Conservation (phyloP, 2,113 vertebrate species). For the Pituophis catenifer region DNA sequence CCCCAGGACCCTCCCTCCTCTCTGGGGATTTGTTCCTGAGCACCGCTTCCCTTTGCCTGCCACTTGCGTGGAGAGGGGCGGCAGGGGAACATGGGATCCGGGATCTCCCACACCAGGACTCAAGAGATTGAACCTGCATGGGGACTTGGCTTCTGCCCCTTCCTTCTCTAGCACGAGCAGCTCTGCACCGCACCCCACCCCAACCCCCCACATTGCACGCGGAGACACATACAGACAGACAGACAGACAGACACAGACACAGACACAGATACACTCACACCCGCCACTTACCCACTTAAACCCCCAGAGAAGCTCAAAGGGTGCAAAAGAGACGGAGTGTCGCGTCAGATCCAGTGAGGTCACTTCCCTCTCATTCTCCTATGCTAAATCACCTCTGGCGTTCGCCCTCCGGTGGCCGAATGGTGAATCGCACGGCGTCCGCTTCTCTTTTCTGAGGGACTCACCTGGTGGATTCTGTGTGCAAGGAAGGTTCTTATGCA, state of each 20-base stretch:
- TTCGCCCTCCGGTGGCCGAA: neutral
- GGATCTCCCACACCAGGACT: neutral
- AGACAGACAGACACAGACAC: no score
- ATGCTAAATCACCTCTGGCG: no score
- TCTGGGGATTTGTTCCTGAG: neutral
- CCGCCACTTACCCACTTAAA: neutral
- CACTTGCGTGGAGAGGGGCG: neutral
- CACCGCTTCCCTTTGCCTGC: neutral
- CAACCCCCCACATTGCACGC: accelerated
- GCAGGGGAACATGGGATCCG: neutral
- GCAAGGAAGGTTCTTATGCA: no score
- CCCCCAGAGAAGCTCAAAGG: neutral
- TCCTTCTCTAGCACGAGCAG: neutral
- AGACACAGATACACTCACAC: no score
- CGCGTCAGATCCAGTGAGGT: neutral
- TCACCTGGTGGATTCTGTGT: no score
- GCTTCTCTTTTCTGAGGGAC: no score
- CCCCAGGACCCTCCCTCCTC: neutral
- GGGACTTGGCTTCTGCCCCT: neutral
- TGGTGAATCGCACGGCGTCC: no score
- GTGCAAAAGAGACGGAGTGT: neutral
- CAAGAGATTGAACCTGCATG: neutral
- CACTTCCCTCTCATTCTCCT: neutral
- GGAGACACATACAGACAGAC: neutral
- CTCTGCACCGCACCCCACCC: neutral